Base-by-base conservation (phyloP, 1,140 invertebrate genomes). In the Bombyx mandarina region DNA sequence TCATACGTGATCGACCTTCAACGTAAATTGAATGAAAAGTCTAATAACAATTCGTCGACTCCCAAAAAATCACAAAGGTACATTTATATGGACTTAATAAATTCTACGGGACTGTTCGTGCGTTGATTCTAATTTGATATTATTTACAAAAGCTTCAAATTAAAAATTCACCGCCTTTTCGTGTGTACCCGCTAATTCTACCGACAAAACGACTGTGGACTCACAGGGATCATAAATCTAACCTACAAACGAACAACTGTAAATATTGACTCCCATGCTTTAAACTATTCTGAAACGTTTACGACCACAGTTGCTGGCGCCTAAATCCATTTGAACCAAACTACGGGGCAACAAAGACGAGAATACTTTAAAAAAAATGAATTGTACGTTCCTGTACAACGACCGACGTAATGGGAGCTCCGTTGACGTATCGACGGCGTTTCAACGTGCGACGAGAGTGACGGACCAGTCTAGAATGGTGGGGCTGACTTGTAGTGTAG, bases 141-240 rank as follows among this genome's bases (percentile, higher is more conserved):
- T 35, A 35, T 35, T 35, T 35, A 35, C 26, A 35, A 35, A 35
- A 35, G 9, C 43, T 9, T 54, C 57, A 58, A 66, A 67, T 71
- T 69, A 68, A 62, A 68, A 60, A 45, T 56, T 58, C 52, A 62
- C 26, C 48, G 60, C 61, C 65, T 69, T 61, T 73, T 71, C 56
- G 66, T 67, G 58, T 52, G 61, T 57, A 61, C 56, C 26, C 58
- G 68, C 60, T 77, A 75, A 77, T 66, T 51, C 7, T 18, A 8
- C 48, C 6, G n/a, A 51, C 50, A 51, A 51, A 35, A 51, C 22
- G 10, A 51, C 46, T 55, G 8, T 51, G 42, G 42, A 51, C 60
- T 62, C 65, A 67, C 62, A 63, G 64, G 55, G 47, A 46, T 57
- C 65, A 73, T 79, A 79, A 75, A 76, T 76, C 70, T 52, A 66